These are phyloP conservation scores for Cheilosia variabilis DNA, from an alignment of 2,888 invertebrate species.

Conservation along the genomic window DNA sequence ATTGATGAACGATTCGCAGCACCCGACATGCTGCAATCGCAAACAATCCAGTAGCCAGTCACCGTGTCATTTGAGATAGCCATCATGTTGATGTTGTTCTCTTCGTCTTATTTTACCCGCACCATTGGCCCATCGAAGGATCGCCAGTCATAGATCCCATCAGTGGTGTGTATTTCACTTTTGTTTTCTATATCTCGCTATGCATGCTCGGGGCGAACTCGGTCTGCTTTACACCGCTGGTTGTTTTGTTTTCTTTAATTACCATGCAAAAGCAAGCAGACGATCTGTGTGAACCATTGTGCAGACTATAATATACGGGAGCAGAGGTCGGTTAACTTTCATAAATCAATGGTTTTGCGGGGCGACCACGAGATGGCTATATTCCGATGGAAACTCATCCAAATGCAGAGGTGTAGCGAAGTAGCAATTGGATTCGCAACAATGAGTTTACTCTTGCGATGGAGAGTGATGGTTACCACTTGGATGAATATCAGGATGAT, in stretches of 20 bases:
- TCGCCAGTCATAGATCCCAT: slow-evolving; percentile 64
- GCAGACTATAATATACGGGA: slow-evolving; percentile 8
- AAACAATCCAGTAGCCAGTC: slow-evolving; percentile 63
- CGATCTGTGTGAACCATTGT: slow-evolving; percentile 48
- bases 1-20: slow-evolving; percentile 59
- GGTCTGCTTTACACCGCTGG: not conserved
- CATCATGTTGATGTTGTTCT: slow-evolving; percentile 35
- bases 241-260: slow-evolving; percentile 52
- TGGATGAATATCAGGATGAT: too few species aligned
- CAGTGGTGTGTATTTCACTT: slow-evolving; percentile 68
- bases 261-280: slow-evolving; percentile 22
- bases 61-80: slow-evolving; percentile 63
- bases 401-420: not conserved
- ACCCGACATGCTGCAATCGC: slow-evolving; percentile 44
- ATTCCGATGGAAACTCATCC: not conserved
- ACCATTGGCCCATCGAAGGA: slow-evolving; percentile 30
- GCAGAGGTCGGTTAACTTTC: slow-evolving; percentile 58
- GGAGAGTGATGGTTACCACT: too few species aligned
- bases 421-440: not conserved
- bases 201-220: slow-evolving; percentile 11
- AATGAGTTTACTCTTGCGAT: too few species aligned
- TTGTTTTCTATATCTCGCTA: slow-evolving; percentile 52
- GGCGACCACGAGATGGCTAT: not conserved
- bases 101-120: slow-evolving; percentile 6
- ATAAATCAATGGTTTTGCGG: slow-evolving; percentile 44